Evolutionary conservation across 2,797 vertebrate genomes (phyloP).

Genomic region (Tragelaphus oryx): DNA sequence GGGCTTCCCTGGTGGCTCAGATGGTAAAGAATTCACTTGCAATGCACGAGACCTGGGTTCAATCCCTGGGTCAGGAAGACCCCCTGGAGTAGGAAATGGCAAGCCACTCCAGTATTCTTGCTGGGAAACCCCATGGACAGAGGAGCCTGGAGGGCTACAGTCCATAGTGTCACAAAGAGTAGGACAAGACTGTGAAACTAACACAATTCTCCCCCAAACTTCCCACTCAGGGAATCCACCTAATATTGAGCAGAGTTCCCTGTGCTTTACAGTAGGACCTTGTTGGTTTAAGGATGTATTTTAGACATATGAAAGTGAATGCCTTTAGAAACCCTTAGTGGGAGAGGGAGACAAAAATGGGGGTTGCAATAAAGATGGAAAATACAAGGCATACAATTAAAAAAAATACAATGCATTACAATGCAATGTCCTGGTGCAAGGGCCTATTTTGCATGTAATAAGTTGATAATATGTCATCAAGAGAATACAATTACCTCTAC

Average conservation of each 20-base stretch:
- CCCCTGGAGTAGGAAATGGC: not conserved
- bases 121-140: not conserved
- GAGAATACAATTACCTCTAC: not conserved
- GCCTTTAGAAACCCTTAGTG: not conserved
- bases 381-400: fast-evolving
- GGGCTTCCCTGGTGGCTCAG: not conserved
- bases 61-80: not conserved
- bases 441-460: fast-evolving
- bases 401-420: not conserved
- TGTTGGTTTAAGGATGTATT: not conserved
- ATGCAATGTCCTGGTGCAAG: fast-evolving
- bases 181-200: not conserved
- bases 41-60: not conserved
- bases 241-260: not conserved
- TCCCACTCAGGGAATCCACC: not conserved
- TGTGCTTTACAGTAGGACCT: not conserved
- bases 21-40: not conserved
- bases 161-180: not conserved
- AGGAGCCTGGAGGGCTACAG: not conserved
- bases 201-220: not conserved
- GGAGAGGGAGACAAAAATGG: not conserved
- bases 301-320: not conserved
- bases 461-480: not conserved
- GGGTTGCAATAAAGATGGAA: not conserved
- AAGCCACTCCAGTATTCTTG: not conserved